A percentile compares a stretch with the other conserved stretches of the same genome.
These are phyloP conservation scores for Odontamblyopus rebecca DNA, from an alignment of 2,797 vertebrate species.

Conservation along the genomic window DNA sequence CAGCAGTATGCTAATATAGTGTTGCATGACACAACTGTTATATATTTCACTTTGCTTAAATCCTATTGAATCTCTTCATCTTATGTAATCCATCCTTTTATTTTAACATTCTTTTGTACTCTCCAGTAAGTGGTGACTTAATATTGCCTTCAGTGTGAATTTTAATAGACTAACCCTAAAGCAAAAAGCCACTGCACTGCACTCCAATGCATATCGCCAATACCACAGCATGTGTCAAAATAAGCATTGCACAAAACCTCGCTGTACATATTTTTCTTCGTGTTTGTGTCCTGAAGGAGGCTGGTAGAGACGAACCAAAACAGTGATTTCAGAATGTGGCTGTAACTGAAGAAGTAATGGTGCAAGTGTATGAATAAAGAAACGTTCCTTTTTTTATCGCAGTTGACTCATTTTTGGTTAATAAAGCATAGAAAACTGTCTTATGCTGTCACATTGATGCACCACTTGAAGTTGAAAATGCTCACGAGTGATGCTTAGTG, in stretches of 20 bases:
- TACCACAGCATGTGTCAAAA: conserved; percentile 54
- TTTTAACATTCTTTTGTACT: conserved; percentile 25
- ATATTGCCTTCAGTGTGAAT: conserved; percentile 67
- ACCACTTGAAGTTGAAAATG: conserved; percentile 2
- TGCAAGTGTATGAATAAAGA: conserved; percentile 4
- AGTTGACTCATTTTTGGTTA: conserved; percentile 12
- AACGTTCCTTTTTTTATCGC: conserved; percentile 20
- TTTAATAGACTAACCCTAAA: conserved; percentile 70
- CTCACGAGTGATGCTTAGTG: conserved; percentile 18
- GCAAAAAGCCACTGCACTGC: conserved; percentile 37
- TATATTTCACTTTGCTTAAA: neutral
- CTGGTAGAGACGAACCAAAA: conserved; percentile 23
- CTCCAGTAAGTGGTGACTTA: conserved; percentile 57
- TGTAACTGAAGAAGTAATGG: neutral
- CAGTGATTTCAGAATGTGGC: neutral
- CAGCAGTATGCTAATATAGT: neutral
- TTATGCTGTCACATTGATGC: conserved; percentile 4
- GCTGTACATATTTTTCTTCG: conserved; percentile 15
- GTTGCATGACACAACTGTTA: neutral
- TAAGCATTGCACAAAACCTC: conserved; percentile 21
- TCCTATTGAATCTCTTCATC: conserved; percentile 4
- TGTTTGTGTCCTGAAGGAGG: conserved; percentile 10
- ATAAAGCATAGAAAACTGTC: conserved; percentile 10
- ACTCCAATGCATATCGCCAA: conserved; percentile 57
- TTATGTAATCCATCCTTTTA: conserved; percentile 20